Evolutionary conservation across 2,888 invertebrate species (phyloP).

Genomic region (Prenolepis imparis): DNA sequence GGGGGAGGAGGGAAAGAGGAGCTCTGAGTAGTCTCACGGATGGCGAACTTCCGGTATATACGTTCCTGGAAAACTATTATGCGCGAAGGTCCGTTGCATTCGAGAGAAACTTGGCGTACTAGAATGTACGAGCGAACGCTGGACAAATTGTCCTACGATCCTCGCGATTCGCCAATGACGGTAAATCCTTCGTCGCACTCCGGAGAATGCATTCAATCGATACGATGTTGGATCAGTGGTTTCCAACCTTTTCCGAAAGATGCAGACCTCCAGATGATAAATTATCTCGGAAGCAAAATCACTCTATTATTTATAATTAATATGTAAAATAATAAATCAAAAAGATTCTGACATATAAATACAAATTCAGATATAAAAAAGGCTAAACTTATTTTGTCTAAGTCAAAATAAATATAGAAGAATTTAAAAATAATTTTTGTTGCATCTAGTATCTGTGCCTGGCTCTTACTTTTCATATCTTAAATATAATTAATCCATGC

Average conservation of each 20-base stretch:
- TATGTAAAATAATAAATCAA: neutral
- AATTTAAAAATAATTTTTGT: too few species aligned
- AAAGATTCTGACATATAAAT: too few species aligned
- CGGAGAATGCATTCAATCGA: conserved; percentile 37
- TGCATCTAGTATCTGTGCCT: too few species aligned
- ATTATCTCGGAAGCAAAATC: neutral
- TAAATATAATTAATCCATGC: conserved; percentile 7
- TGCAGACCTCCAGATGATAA: conserved; percentile 5
- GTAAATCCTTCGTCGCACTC: conserved; percentile 54
- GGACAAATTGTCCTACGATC: conserved; percentile 60
- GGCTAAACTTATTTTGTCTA: too few species aligned
- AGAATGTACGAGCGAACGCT: conserved; percentile 47
- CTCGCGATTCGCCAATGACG: conserved; percentile 55
- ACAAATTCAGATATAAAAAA: too few species aligned
- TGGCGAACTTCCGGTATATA: conserved; percentile 67
- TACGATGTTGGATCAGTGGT: conserved; percentile 41
- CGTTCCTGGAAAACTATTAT: conserved; percentile 65
- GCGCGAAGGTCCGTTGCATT: conserved; percentile 58
- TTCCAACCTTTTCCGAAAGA: conserved; percentile 21
- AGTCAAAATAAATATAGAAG: too few species aligned
- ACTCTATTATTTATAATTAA: conserved; percentile 21
- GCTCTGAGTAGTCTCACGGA: conserved; percentile 38
- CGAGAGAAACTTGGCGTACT: conserved; percentile 45
- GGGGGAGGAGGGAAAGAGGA: conserved; percentile 38
- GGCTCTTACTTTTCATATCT: too few species aligned